Percentiles rank a stretch among this genome's conserved stretches.
Evolutionary conservation across 64 coral and sea anemone genomes (phyloP).

Genomic region (Montipora capricornis): DNA sequence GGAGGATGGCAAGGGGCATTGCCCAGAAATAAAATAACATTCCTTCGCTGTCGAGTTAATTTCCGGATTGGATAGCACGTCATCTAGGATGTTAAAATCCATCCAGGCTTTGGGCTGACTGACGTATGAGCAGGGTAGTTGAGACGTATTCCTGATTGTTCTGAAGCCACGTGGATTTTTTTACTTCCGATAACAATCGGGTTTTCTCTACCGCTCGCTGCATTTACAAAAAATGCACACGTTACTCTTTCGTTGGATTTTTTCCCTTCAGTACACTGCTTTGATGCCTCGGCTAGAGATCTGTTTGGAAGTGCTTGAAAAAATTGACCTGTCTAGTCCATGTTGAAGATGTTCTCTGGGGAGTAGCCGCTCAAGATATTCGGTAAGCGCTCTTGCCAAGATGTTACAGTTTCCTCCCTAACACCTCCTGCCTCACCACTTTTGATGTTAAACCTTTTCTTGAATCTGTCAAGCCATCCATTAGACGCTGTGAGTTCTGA

Average conservation of each 20-base stretch:
- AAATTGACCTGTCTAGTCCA: conserved; percentile 52
- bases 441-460: conserved; percentile 50
- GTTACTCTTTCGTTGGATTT: conserved; percentile 4
- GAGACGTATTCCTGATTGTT: too few relatives aligned
- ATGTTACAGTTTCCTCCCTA: conserved; percentile 51
- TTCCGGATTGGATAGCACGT: not conserved
- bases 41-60: not conserved
- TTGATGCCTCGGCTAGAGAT: conserved; percentile 33
- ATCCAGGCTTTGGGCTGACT: too few relatives aligned
- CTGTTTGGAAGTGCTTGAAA: conserved; percentile 35
- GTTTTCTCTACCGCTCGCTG: not conserved
- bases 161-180: not conserved
- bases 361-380: conserved; percentile 54
- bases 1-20: conserved; percentile 50
- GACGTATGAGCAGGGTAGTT: too few relatives aligned
- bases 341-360: conserved; percentile 54
- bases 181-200: conserved; percentile 21
- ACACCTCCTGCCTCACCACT: conserved; percentile 50
- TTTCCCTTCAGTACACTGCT: not conserved
- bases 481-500: conserved; percentile 50
- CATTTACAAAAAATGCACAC: conserved; percentile 10
- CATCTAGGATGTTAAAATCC: too few relatives aligned
- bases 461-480: conserved; percentile 58
- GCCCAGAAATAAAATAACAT: conserved; percentile 17
- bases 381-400: conserved; percentile 58